Conservation (phyloP, 2,888 invertebrate species). For the Balanococcus diminutus region DNA sequence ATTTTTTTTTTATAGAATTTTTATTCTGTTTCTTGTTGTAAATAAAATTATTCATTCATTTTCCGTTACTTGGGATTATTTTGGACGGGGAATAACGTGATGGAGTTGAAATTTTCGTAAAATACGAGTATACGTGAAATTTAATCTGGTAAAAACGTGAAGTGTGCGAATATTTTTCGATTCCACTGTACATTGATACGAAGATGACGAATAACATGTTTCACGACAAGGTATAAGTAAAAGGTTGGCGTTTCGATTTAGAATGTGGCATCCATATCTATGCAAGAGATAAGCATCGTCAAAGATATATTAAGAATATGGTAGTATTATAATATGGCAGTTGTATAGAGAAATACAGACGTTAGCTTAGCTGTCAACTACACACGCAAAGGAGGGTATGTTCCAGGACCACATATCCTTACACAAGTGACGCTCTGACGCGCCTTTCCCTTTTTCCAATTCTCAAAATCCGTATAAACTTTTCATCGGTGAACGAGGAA, state of each 20-base stretch:
- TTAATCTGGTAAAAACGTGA: no score
- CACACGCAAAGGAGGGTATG: background rate
- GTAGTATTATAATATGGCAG: background rate
- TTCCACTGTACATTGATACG: no score
- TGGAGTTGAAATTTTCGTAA: no score
- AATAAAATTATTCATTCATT: no score
- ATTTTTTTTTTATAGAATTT: no score
- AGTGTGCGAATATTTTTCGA: no score
- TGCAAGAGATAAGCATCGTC: background rate
- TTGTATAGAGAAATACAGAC: background rate
- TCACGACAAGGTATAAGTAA: background rate
- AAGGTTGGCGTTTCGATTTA: background rate
- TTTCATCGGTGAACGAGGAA: constrained; percentile 16
- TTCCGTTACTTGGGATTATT: no score
- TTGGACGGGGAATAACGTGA: no score
- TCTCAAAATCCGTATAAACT: background rate
- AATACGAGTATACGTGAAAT: no score
- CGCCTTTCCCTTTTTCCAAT: constrained; percentile 6
- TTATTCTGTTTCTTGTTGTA: no score
- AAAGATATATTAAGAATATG: background rate
- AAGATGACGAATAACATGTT: no score
- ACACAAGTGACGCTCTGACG: constrained; percentile 17
- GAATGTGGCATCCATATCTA: background rate
- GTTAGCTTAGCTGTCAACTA: background rate
- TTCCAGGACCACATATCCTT: background rate